phyloP scores from a whole-genome alignment of 1,140 invertebrate genomes.

The Pachypsylla venusta region DNA sequence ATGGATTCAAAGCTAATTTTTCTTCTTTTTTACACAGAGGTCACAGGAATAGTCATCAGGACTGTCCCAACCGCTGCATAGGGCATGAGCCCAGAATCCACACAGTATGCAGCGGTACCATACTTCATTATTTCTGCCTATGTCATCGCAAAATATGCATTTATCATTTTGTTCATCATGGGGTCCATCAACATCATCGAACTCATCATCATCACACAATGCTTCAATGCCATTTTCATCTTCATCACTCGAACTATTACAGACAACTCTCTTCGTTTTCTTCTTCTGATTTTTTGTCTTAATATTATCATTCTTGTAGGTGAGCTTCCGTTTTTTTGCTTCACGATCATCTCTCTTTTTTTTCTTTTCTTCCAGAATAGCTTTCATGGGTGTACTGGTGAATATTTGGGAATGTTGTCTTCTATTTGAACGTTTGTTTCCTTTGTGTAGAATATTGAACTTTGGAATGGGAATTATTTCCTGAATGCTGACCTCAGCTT shows the following conservation, averaged over 20 bases:
- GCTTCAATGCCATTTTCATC: not conserved
- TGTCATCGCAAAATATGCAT: slow-evolving; percentile 20
- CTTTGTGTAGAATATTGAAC: not conserved
- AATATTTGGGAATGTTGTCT: not conserved
- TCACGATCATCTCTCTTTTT: not conserved
- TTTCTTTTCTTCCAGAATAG: not conserved
- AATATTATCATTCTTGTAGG: not conserved
- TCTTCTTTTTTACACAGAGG: slow-evolving; percentile 18
- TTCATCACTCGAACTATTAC: not conserved
- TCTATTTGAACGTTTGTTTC: not conserved
- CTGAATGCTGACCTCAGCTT: not conserved
- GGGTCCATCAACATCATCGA: slow-evolving; percentile 16
- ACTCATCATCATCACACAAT: slow-evolving; percentile 22
- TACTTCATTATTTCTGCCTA: slow-evolving; percentile 23
- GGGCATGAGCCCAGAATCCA: slow-evolving; percentile 25
- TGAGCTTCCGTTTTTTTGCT: not conserved
- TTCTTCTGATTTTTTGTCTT: not conserved
- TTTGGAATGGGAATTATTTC: not conserved
- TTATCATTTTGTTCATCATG: slow-evolving; percentile 23
- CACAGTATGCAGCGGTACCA: slow-evolving; percentile 26
- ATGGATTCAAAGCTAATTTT: not conserved
- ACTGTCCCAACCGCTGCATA: slow-evolving; percentile 25
- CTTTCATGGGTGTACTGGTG: not conserved
- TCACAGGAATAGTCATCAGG: slow-evolving; percentile 24
- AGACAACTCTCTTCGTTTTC: not conserved